A percentile compares a stretch with the other conserved stretches of the same genome.
phyloP scores from a whole-genome alignment of 2,888 invertebrate genomes.

The Hecatera dysodea region DNA sequence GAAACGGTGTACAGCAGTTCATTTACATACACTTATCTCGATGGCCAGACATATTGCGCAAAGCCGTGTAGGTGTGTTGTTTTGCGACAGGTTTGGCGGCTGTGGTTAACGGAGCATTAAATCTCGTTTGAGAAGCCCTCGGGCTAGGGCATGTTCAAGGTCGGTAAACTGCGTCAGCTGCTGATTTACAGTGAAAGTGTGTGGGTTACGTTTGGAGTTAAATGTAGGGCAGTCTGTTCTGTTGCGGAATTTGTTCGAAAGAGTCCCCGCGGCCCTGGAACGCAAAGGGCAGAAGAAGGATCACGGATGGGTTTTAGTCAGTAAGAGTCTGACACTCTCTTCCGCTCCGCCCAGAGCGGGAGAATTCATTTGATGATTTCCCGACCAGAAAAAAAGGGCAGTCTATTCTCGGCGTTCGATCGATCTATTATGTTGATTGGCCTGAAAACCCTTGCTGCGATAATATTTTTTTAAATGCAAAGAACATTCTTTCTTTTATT shows the following conservation, averaged over 20 bases:
- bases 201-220: no score
- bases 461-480: neutral
- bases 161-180: conserved; percentile 16
- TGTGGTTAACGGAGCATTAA: conserved; percentile 19
- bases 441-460: neutral
- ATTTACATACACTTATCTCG: conserved; percentile 46
- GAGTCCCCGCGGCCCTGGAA: no score
- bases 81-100: conserved; percentile 6
- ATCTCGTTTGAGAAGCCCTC: conserved; percentile 36
- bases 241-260: no score
- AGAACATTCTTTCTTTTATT: no score
- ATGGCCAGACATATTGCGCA: conserved; percentile 37
- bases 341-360: no score
- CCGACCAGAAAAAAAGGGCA: no score
- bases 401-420: no score
- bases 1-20: conserved; percentile 7
- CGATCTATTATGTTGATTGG: neutral
- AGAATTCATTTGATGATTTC: no score
- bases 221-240: neutral
- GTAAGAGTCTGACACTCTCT: no score
- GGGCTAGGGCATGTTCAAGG: conserved; percentile 46
- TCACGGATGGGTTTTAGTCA: no score
- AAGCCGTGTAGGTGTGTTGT: conserved; percentile 19
- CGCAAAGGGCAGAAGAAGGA: no score
- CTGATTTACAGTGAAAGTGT: conserved; percentile 18